Evolutionary conservation across 2,888 invertebrate species (phyloP).

Genomic region (Gymnocheta viridis): DNA sequence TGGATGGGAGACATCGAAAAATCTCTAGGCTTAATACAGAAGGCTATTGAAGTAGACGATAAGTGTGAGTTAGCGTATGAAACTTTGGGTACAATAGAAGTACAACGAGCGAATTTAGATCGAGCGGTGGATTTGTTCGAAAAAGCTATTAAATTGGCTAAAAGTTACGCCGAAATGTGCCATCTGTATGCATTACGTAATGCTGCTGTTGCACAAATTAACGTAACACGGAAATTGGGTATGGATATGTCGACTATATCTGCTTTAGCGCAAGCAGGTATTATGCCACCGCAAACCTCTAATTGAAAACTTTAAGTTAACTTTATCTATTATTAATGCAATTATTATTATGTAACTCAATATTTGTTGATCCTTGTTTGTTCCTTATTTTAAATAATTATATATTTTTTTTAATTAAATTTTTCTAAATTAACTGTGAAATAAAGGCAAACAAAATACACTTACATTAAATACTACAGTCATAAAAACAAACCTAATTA

Average conservation of each 20-base stretch:
- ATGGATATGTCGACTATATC: conserved; percentile 83
- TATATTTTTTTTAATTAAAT: conserved; percentile 23
- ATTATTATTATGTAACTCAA: not conserved
- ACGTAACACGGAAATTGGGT: conserved; percentile 90
- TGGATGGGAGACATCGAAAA: conserved; percentile 92
- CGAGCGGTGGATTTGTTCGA: conserved; percentile 93
- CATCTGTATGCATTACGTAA: conserved; percentile 94
- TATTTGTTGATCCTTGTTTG: conserved; percentile 30
- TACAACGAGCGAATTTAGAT: conserved; percentile 91
- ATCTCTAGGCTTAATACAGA: conserved; percentile 89
- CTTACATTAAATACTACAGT: not conserved
- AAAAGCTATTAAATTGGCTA: conserved; percentile 92
- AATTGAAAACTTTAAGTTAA: conserved; percentile 44
- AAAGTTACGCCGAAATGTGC: conserved; percentile 93
- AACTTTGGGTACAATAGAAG: conserved; percentile 96
- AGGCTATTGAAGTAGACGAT: conserved; percentile 93
- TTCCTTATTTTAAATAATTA: conserved; percentile 5
- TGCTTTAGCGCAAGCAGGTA: conserved; percentile 75
- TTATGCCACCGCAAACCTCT: conserved; percentile 62
- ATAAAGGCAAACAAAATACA: not conserved
- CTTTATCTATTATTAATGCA: not conserved
- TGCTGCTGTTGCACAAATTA: conserved; percentile 94
- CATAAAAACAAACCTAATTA: not conserved
- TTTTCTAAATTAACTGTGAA: conserved; percentile 9
- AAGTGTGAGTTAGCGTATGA: conserved; percentile 98